Evolutionary conservation across 2,113 vertebrate species (phyloP).

Genomic region (Trinectes maculatus): DNA sequence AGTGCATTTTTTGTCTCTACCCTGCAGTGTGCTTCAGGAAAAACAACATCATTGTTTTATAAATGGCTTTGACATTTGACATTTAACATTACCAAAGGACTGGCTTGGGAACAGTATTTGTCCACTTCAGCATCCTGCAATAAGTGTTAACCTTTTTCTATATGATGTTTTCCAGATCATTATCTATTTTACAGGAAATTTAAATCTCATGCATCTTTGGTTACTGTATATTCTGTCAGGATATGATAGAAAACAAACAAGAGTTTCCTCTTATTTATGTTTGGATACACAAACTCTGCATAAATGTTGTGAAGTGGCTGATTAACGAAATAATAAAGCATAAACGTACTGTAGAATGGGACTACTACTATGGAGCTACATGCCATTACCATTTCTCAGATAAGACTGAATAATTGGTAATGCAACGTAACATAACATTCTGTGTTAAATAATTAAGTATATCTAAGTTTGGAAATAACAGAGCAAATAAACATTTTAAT

Average conservation of each 20-base stretch:
- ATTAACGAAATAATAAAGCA: neutral
- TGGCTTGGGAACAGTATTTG: constrained; percentile 46
- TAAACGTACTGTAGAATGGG: constrained; percentile 13
- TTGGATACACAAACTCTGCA: neutral
- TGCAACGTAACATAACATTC: constrained; percentile 9
- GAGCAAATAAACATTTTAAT: constrained; percentile 25
- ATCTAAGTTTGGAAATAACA: constrained; percentile 14
- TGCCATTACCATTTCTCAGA: too few species aligned
- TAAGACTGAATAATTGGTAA: constrained; percentile 22
- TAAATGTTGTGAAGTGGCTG: neutral
- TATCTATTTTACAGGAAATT: constrained; percentile 44
- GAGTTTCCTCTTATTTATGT: neutral
- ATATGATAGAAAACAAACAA: constrained; percentile 16
- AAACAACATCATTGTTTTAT: constrained; percentile 16
- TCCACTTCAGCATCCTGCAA: constrained; percentile 30
- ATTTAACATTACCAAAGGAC: constrained; percentile 50
- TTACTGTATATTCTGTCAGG: constrained; percentile 17
- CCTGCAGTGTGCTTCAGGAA: constrained; percentile 6
- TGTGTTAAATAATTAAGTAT: too few species aligned
- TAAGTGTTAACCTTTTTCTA: constrained; percentile 18
- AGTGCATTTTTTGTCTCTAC: neutral
- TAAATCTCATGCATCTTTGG: constrained; percentile 40
- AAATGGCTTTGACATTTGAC: constrained; percentile 43
- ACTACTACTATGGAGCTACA: too few species aligned
- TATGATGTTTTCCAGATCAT: neutral